phyloP scores from a whole-genome alignment of 2,113 vertebrate species.

The Silurus asotus region DNA sequence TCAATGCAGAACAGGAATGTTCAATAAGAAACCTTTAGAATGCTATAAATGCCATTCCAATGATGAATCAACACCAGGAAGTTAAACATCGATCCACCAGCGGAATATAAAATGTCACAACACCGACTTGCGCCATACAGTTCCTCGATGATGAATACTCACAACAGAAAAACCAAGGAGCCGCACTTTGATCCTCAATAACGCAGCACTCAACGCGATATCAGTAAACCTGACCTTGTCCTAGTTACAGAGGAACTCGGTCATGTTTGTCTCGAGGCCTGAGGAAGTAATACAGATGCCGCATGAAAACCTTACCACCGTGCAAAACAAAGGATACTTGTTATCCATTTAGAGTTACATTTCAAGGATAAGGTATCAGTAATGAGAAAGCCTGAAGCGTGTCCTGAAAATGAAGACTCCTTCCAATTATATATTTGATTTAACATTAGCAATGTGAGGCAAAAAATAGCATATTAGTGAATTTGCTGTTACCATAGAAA shows the following conservation, averaged over 20 bases:
- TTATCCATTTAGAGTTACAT: neutral
- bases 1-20: too few relatives aligned
- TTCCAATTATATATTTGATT: neutral
- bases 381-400: neutral
- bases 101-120: too few relatives aligned
- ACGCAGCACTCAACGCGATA: neutral
- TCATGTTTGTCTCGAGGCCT: neutral
- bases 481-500: neutral
- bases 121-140: too few relatives aligned
- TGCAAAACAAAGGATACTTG: neutral
- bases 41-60: too few relatives aligned
- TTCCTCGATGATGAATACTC: neutral
- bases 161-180: neutral
- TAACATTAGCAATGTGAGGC: too few relatives aligned
- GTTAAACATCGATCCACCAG: too few relatives aligned
- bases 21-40: too few relatives aligned
- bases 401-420: neutral
- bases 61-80: too few relatives aligned
- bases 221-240: neutral
- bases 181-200: constrained; percentile 8
- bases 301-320: neutral
- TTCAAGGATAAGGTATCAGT: neutral
- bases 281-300: neutral
- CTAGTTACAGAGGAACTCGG: neutral
- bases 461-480: neutral